These are phyloP conservation scores for Synanceia verrucosa DNA, from an alignment of 2,797 vertebrate species.

Conservation along the genomic window DNA sequence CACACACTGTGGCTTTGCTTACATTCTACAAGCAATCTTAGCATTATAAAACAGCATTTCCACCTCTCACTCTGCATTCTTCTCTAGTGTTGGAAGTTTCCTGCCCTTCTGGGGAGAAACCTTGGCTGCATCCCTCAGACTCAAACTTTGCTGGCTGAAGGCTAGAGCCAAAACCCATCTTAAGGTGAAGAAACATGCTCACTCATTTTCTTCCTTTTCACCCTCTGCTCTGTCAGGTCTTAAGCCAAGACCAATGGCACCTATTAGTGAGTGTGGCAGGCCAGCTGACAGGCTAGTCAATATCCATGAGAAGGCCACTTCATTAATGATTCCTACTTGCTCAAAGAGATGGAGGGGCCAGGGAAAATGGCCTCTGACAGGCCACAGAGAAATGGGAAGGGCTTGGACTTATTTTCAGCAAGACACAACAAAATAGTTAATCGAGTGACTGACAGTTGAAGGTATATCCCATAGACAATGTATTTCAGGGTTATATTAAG, in stretches of 20 bases:
- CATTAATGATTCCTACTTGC: constrained; percentile 96
- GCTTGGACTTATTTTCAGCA: constrained; percentile 47
- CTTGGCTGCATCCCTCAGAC: background rate
- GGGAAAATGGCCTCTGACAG: constrained; percentile 91
- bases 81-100: constrained; percentile 11
- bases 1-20: constrained; percentile 52
- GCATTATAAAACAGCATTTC: constrained; percentile 16
- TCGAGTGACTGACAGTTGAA: constrained; percentile 28
- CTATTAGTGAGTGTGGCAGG: constrained; percentile 98
- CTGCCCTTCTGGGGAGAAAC: constrained; percentile 5
- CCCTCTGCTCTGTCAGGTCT: constrained; percentile 66
- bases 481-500: background rate
- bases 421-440: constrained; percentile 24
- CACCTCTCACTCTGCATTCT: constrained; percentile 23
- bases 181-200: constrained; percentile 43
- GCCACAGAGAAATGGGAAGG: constrained; percentile 48
- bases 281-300: constrained; percentile 98
- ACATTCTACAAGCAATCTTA: constrained; percentile 22
- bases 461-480: constrained; percentile 7
- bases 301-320: constrained; percentile 99
- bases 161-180: constrained; percentile 42
- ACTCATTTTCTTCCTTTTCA: constrained; percentile 57
- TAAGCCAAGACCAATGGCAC: constrained; percentile 94
- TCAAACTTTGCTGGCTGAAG: constrained; percentile 37
- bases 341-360: constrained; percentile 88